Conservation (phyloP, 2,113 vertebrate species). For the Acrocephalus arundinaceus region DNA sequence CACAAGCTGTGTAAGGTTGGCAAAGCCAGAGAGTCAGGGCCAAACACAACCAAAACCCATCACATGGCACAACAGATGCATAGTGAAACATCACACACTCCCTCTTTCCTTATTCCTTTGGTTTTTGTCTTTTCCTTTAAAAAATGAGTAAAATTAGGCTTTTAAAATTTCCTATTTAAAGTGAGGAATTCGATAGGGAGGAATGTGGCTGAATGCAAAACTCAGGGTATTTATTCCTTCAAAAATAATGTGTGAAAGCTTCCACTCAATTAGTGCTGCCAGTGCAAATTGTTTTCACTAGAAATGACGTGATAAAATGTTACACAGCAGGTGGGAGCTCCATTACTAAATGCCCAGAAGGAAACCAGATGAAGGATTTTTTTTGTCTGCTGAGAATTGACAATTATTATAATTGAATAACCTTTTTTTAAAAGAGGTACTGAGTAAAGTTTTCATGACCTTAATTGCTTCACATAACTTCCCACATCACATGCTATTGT, state of each 20-base stretch:
- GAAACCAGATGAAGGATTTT: constrained; percentile 9
- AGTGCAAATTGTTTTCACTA: constrained; percentile 24
- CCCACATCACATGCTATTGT: constrained; percentile 25
- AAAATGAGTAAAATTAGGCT: not conserved
- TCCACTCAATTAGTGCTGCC: constrained; percentile 12
- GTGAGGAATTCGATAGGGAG: not conserved
- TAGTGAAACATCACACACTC: not conserved
- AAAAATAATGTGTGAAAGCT: constrained; percentile 31
- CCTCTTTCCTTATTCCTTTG: not conserved
- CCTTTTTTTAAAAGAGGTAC: not conserved
- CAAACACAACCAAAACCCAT: not conserved
- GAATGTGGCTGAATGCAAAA: not conserved
- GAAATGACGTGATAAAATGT: constrained; percentile 10
- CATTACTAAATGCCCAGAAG: constrained; percentile 54
- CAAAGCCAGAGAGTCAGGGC: not conserved
- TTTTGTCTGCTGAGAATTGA: constrained; percentile 40
- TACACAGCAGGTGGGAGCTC: constrained; percentile 44
- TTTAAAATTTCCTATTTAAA: not conserved
- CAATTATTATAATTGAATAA: constrained; percentile 31
- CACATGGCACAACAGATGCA: fast-evolving
- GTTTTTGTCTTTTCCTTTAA: not conserved
- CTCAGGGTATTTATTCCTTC: not conserved
- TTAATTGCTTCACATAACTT: constrained; percentile 48
- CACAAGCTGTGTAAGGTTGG: not conserved
- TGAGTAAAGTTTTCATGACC: constrained; percentile 10